Conservation (phyloP, 2,113 vertebrate species). For the Coptodon rendalli region DNA sequence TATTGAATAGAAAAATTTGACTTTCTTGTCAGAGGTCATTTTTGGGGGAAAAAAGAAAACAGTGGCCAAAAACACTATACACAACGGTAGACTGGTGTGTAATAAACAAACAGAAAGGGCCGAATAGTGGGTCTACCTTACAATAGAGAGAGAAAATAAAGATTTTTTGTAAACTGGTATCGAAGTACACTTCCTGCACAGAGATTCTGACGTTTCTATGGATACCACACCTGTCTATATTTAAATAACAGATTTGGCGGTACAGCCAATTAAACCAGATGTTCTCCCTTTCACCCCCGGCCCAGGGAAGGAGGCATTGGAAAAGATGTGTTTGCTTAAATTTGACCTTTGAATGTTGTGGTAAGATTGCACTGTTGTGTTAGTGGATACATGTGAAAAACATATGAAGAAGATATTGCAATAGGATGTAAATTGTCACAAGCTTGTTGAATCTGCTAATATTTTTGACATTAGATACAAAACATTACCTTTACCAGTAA, state of each 20-base stretch:
- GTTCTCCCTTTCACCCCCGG: not conserved
- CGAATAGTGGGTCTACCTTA: not conserved
- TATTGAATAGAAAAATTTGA: not conserved
- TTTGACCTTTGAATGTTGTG: not conserved
- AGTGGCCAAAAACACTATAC: not conserved
- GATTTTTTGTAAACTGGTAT: accelerated
- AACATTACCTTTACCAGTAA: not conserved
- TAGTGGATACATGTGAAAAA: not conserved
- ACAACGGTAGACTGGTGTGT: not conserved
- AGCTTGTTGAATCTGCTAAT: not conserved
- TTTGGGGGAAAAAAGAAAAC: not conserved
- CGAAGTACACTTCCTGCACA: not conserved
- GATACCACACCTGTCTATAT: not conserved
- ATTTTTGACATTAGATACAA: not conserved
- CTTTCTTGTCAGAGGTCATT: not conserved
- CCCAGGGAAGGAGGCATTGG: accelerated
- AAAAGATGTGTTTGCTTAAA: not conserved
- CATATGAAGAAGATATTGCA: not conserved
- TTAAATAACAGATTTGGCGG: not conserved
- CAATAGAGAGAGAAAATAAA: not conserved
- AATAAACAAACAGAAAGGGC: not conserved
- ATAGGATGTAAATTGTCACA: not conserved
- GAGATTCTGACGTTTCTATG: not conserved
- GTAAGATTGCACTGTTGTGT: not conserved
- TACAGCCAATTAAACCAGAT: not conserved